A percentile compares a stretch with the other conserved stretches of the same genome.
Evolutionary conservation across 2,888 invertebrate species (phyloP).

Genomic region (Leptura quadrifasciata): DNA sequence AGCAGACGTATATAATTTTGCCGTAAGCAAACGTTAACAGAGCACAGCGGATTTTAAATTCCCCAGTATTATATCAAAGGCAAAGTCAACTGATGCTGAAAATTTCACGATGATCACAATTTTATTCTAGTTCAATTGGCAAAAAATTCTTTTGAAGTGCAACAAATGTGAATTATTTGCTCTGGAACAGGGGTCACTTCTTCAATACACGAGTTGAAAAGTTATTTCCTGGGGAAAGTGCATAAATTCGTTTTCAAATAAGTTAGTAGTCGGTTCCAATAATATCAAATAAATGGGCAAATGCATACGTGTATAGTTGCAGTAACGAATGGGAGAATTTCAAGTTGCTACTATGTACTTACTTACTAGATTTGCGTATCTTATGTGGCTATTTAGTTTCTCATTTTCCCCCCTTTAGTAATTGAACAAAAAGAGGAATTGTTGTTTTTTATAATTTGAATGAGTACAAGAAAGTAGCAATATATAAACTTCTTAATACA

Average conservation of each 20-base stretch:
- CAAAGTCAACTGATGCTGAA: constrained; percentile 31
- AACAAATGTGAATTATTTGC: constrained; percentile 27
- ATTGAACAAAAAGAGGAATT: no score
- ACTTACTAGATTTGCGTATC: no score
- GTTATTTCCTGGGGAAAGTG: background rate
- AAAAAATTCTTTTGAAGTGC: constrained; percentile 27
- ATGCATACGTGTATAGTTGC: no score
- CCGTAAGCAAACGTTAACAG: constrained; percentile 3
- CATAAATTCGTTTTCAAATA: background rate
- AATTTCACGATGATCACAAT: constrained; percentile 14
- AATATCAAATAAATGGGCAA: no score
- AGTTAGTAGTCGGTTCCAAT: background rate
- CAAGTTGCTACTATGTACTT: no score
- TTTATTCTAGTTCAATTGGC: constrained; percentile 24
- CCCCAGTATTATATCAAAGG: constrained; percentile 23
- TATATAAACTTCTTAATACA: no score
- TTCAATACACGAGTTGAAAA: background rate
- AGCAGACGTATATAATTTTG: constrained; percentile 4
- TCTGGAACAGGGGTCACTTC: constrained; percentile 8
- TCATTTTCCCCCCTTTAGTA: no score
- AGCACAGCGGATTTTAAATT: background rate
- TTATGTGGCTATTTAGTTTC: no score
- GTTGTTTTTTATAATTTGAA: no score
- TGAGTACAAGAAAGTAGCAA: no score
- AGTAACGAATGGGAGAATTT: no score